A percentile compares a stretch with the other conserved stretches of the same genome.
These are phyloP conservation scores for Rhagoletis pomonella DNA, from an alignment of 1,140 invertebrate species.

Conservation along the genomic window DNA sequence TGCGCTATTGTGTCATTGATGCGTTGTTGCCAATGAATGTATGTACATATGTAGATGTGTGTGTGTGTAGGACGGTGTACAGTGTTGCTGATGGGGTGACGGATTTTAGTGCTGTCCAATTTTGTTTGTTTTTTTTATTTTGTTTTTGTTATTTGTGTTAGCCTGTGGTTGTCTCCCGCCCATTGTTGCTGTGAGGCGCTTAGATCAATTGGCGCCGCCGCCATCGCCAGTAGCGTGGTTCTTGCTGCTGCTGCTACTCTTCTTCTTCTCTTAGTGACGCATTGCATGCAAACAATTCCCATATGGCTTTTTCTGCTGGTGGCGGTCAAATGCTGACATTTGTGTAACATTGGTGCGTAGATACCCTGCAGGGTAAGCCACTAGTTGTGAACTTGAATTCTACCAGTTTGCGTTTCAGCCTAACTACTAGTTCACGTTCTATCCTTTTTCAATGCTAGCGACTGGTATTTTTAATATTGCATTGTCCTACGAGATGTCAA, in stretches of 20 bases:
- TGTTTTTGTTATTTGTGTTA: conserved; percentile 11
- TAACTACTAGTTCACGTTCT: too few relatives aligned
- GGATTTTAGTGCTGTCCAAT: conserved; percentile 35
- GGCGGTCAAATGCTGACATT: conserved; percentile 18
- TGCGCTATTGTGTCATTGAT: conserved; percentile 31
- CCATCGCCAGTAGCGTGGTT: neutral
- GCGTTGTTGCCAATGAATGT: neutral
- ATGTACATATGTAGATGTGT: too few relatives aligned
- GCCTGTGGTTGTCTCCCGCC: neutral
- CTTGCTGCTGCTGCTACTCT: neutral
- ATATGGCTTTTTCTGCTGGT: conserved; percentile 20
- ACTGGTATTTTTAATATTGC: too few relatives aligned
- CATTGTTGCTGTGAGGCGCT: conserved; percentile 31
- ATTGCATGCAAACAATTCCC: conserved; percentile 49
- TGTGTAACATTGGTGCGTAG: neutral
- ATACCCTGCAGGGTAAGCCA: too few relatives aligned
- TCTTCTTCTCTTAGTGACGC: neutral
- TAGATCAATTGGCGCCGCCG: conserved; percentile 51
- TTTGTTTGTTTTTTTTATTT: neutral
- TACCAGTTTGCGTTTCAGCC: too few relatives aligned
- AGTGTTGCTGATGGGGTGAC: conserved; percentile 41
- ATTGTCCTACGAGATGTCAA: too few relatives aligned
- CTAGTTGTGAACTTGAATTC: too few relatives aligned
- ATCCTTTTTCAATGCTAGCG: too few relatives aligned
- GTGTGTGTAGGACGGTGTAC: neutral